Evolutionary conservation across 2,888 invertebrate species (phyloP).

Genomic region (Drosophila borborema): DNA sequence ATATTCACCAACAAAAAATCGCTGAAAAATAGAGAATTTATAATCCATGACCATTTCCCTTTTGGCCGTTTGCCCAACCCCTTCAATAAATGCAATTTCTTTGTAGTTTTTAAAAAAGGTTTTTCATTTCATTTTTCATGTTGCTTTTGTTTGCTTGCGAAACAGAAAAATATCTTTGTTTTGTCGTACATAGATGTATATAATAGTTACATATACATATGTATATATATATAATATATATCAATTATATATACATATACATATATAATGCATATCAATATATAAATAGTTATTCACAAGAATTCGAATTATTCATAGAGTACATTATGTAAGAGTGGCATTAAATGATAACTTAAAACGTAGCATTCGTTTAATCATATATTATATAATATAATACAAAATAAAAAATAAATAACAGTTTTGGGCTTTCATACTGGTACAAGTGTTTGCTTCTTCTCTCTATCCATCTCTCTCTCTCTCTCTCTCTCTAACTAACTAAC

Average conservation of each 20-base stretch:
- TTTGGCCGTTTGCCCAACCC: not conserved
- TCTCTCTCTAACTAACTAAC: constrained; percentile 15
- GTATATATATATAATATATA: constrained; percentile 41
- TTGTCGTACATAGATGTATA: constrained; percentile 69
- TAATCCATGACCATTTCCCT: not conserved
- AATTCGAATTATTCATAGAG: constrained; percentile 74
- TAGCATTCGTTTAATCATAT: constrained; percentile 21
- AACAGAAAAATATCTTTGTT: constrained; percentile 78
- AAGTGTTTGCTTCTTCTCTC: constrained; percentile 54
- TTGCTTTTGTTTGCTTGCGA: constrained; percentile 70
- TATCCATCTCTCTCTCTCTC: not conserved
- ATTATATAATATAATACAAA: constrained; percentile 59
- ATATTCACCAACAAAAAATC: not conserved
- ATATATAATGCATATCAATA: constrained; percentile 57
- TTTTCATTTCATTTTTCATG: constrained; percentile 65
- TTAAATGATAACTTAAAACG: constrained; percentile 53
- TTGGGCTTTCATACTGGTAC: constrained; percentile 77
- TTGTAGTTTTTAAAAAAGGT: constrained; percentile 72
- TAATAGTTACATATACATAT: constrained; percentile 46
- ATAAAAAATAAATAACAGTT: constrained; percentile 80
- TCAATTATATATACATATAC: constrained; percentile 42
- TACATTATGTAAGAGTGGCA: constrained; percentile 55
- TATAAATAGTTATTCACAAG: constrained; percentile 80
- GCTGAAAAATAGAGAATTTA: constrained; percentile 2
- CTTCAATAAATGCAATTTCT: not conserved